Evolutionary conservation across 2,797 vertebrate species (phyloP), one percentile per base, ranked within the genome.

Genomic region (Hylomyscus alleni): DNA sequence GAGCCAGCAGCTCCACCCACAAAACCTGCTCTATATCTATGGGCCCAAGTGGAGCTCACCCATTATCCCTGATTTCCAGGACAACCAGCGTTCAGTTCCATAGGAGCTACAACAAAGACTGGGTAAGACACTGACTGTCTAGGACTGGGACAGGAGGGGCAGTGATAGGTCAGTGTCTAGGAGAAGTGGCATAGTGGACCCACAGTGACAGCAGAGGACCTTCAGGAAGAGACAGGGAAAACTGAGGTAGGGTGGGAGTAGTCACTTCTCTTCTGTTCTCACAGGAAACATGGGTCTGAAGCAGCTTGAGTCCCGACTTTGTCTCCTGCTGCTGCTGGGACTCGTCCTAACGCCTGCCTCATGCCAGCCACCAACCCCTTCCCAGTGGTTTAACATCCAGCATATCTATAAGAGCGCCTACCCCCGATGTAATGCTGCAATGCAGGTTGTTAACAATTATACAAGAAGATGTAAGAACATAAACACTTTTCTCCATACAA

Each of bases 391-490:
- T 94, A 0, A 1, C 0, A 40, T 76, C 75, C 90, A 96, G 77
- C 96, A 96, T 10, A 0, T 97, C 40, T 37, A 81, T 22, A 83
- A 81, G 13, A 90, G 6, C 17, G 0, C 40, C 12, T 1, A 11
- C 6, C 0, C 0, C 29, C 1, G 0, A 0, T 91, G 95, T 3
- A 1, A 37, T 26, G 0, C 0, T 5, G 77, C 90, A 62, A 93
- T 93, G 96, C 6, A 0, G 7, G 9, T 0, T 1, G 44, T 96
- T 24, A 96, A 92, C 62, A 0, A 4, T 3, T 65, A 78, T 2
- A 50, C 0, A 13, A 0, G 0, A 29, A 0, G 0, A 1, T 96
- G 94, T 50, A 95, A 93, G 83, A 0, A 0, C 20, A 0, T 0
- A 4, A 96, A 96, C 60, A 81, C 65, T 67, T 95, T 97, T 31